Evolutionary conservation across 2,113 vertebrate species (phyloP).

Genomic region (Sorex araneus): DNA sequence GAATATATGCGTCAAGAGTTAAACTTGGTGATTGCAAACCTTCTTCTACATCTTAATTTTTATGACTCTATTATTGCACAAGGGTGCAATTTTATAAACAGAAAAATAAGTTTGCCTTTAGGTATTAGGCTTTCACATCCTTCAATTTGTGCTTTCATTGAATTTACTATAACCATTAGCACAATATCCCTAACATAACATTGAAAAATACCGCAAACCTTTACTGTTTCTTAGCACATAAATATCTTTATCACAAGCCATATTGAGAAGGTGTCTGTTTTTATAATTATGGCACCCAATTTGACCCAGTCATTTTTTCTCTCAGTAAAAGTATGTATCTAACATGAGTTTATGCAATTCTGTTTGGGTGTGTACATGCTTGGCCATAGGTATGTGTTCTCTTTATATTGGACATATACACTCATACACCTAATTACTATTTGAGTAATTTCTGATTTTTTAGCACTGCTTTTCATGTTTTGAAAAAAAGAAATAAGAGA

Average conservation of each 20-base stretch:
- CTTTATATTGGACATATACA: background rate
- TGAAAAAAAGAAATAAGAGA: background rate
- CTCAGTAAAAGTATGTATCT: background rate
- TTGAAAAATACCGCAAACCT: background rate
- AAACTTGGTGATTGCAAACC: background rate
- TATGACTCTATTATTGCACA: slow-evolving; percentile 28
- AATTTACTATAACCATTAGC: slow-evolving; percentile 32
- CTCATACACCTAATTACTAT: background rate
- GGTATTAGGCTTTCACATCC: slow-evolving; percentile 44
- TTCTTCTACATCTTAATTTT: slow-evolving; percentile 38
- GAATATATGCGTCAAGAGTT: background rate
- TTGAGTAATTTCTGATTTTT: background rate
- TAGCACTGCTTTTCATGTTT: background rate
- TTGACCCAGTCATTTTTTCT: background rate
- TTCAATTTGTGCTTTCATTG: slow-evolving; percentile 49
- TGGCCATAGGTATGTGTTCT: background rate
- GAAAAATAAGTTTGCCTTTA: slow-evolving; percentile 66
- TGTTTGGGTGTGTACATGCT: background rate
- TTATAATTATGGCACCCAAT: background rate
- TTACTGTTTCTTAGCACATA: slow-evolving; percentile 12
- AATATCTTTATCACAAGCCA: background rate
- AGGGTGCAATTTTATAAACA: slow-evolving; percentile 66
- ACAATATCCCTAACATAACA: slow-evolving; percentile 34
- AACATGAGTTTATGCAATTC: background rate
- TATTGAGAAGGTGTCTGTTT: background rate